Evolutionary conservation across 2,113 vertebrate genomes (phyloP).

Genomic region (Reinhardtius hippoglossoides): DNA sequence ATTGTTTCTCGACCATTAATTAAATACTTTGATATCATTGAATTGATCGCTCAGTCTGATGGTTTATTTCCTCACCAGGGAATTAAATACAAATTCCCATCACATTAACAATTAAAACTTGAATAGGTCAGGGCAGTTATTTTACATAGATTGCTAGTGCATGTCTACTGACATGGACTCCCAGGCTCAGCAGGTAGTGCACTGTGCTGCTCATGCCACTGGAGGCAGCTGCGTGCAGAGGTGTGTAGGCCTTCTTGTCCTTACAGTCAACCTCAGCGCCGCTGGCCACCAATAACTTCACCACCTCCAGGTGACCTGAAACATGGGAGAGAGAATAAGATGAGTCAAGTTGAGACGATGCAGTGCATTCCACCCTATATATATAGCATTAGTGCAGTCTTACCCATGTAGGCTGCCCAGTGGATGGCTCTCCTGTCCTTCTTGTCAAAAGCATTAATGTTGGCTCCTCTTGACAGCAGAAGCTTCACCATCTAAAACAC

Average conservation of each 20-base stretch:
- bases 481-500: slow-evolving; percentile 93
- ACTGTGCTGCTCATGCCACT: slow-evolving; percentile 97
- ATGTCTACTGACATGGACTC: slow-evolving; percentile 89
- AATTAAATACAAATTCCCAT: no score
- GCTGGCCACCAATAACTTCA: slow-evolving; percentile 91
- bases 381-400: slow-evolving; percentile 24
- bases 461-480: slow-evolving; percentile 96
- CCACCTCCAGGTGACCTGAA: slow-evolving; percentile 95
- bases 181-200: slow-evolving; percentile 94
- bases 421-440: slow-evolving; percentile 97
- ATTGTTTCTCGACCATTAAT: no score
- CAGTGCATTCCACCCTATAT: neutral
- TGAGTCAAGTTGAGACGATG: neutral
- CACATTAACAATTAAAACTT: neutral
- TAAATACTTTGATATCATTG: no score
- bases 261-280: slow-evolving; percentile 97
- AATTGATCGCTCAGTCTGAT: no score
- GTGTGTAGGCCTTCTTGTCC: slow-evolving; percentile 96
- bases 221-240: slow-evolving; percentile 94
- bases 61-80: no score
- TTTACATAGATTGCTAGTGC: neutral
- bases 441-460: slow-evolving; percentile 99
- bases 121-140: neutral
- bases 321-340: neutral
- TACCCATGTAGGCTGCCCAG: slow-evolving; percentile 99